Evolutionary conservation across 1,140 invertebrate genomes (phyloP), one percentile per base, ranked within the genome.

Genomic region (Anagrus nilaparvatae): DNA sequence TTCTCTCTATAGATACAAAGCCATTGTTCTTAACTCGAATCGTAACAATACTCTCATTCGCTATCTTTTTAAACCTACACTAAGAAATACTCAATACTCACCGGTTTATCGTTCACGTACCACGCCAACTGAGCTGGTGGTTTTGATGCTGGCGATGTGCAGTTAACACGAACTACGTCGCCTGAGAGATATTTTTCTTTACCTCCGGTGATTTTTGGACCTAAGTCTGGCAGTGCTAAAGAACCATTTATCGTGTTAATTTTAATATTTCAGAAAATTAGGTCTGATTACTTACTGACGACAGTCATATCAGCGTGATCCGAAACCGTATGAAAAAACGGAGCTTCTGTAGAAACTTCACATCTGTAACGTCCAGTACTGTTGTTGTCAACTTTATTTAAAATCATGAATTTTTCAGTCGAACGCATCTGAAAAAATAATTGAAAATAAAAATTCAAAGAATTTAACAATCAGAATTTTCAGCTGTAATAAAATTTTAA

Each of bases 61-160:
- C n/a, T n/a, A n/a, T n/a, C n/a, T n/a, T n/a, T n/a, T n/a, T n/a
- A n/a, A n/a, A n/a, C n/a, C n/a, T n/a, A n/a, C n/a, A n/a, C n/a
- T n/a, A n/a, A n/a, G n/a, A n/a, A n/a, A n/a, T n/a, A n/a, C n/a
- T n/a, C n/a, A n/a, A n/a, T 37, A 49, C 74, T 76, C 53, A 84
- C 84, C 52, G 78, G 78, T 52, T 88, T 81, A 24, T 84, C 84
- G 55, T 93, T 93, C 56, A 92, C 84, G 60, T 83, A 85, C 88
- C 88, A 92, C 27, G 76, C 76, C 20, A 92, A 74, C 46, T 82
- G 76, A 9, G 86, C 86, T 0, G 84, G 83, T 1, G 87, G 87
- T 54, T 87, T 79, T 9, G 86, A 90, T 48, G 76, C 69, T 10
- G 79, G 79, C 10, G 85, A 87, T 10, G 85, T 87, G 63, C 87